Conservation (phyloP, 2,797 vertebrate genomes). For the Propithecus perrieri region DNA sequence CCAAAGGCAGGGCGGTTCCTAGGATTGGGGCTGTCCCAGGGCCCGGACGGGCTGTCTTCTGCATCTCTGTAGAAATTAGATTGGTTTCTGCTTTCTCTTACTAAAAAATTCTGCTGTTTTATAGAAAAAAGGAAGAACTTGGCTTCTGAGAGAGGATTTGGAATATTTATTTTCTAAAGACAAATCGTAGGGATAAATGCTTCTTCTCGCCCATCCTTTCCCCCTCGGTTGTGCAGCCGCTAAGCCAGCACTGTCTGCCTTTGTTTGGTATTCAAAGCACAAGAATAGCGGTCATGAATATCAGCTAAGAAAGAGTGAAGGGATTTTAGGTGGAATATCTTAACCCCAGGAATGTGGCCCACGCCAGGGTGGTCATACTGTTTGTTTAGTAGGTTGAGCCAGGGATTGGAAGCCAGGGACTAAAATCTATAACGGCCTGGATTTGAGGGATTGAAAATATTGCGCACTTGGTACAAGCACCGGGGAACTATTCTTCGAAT, state of each 20-base stretch:
- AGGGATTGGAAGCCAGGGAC: not conserved
- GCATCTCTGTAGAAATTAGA: conserved; percentile 11
- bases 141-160: not conserved
- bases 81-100: not conserved
- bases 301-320: conserved; percentile 55
- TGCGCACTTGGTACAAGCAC: not conserved
- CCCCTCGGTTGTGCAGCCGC: not conserved
- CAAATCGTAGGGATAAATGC: not conserved
- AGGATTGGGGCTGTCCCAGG: not conserved
- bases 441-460: conserved; percentile 49
- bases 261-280: conserved; percentile 77
- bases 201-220: not conserved
- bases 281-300: conserved; percentile 69
- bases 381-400: conserved; percentile 55
- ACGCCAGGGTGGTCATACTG: conserved; percentile 49
- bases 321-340: conserved; percentile 72
- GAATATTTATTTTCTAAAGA: conserved; percentile 46
- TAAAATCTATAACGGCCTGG: not conserved
- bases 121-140: not conserved
- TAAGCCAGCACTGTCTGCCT: conserved; percentile 48
- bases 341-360: conserved; percentile 66
- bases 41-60: not conserved
- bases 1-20: not conserved
- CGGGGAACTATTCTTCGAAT: not conserved
- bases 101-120: conserved; percentile 16